Conservation (phyloP, 2,113 vertebrate genomes). For the Erinaceus europaeus region DNA sequence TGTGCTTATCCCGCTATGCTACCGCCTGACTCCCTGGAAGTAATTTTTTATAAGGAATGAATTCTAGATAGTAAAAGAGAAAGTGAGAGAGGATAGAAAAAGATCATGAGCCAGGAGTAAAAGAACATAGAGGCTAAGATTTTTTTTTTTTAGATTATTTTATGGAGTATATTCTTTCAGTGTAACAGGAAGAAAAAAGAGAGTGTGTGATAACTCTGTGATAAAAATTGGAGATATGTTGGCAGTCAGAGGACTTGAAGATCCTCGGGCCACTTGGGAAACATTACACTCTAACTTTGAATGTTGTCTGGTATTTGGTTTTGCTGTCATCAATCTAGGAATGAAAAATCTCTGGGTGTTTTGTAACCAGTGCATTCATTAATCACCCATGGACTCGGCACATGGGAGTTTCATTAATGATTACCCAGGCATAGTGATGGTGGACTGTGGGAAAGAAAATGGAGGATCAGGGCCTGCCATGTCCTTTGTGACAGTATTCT, state of each 20-base stretch:
- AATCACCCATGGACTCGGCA: neutral
- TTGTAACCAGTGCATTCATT: neutral
- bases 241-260: neutral
- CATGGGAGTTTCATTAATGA: conserved; percentile 25
- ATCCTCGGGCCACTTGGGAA: neutral
- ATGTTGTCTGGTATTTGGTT: conserved; percentile 17
- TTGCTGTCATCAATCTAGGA: neutral
- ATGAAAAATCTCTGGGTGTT: conserved; percentile 23
- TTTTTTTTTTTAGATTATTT: conserved; percentile 37
- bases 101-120: neutral
- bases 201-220: conserved; percentile 9
- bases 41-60: neutral
- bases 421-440: neutral
- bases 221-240: neutral
- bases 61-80: neutral
- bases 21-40: too few relatives aligned
- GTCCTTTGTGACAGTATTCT: neutral
- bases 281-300: neutral
- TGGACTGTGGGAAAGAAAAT: neutral
- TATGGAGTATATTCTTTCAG: neutral
- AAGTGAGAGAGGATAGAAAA: neutral
- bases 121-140: neutral
- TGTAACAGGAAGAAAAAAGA: conserved; percentile 16
- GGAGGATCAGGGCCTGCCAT: neutral
- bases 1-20: too few relatives aligned